A percentile compares a stretch with the other conserved stretches of the same genome.
These are phyloP conservation scores for Lampropteryx suffumata DNA, from an alignment of 2,888 invertebrate species.

Conservation along the genomic window DNA sequence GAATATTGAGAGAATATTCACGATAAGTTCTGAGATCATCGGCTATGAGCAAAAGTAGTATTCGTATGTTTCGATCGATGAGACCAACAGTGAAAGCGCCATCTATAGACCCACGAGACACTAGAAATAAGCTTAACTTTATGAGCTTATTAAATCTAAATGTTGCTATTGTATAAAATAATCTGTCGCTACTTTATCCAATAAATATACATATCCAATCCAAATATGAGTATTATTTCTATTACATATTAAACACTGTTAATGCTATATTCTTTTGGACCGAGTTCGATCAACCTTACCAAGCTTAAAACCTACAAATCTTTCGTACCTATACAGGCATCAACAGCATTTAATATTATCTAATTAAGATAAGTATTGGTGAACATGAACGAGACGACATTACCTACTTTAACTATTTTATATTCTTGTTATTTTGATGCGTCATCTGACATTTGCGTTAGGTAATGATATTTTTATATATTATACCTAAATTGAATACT, in stretches of 20 bases:
- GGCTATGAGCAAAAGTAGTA: constrained; percentile 17
- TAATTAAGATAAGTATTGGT: constrained; percentile 14
- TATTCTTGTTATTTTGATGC: neutral
- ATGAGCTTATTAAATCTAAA: constrained; percentile 29
- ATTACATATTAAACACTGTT: constrained; percentile 34
- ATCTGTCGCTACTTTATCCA: constrained; percentile 55
- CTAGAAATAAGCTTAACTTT: constrained; percentile 42
- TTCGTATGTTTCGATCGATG: constrained; percentile 32
- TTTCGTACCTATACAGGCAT: constrained; percentile 12
- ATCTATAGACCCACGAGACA: constrained; percentile 51
- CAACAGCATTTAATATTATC: constrained; percentile 22
- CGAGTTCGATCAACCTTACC: neutral
- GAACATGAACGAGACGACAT: constrained; percentile 11
- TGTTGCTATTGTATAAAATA: constrained; percentile 73
- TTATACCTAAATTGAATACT: no score
- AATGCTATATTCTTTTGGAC: constrained; percentile 20
- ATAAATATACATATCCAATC: constrained; percentile 54
- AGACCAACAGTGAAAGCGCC: constrained; percentile 49
- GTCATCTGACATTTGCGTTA: neutral
- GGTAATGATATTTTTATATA: no score
- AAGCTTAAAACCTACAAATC: neutral
- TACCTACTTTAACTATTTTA: no score
- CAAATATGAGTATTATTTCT: constrained; percentile 58
- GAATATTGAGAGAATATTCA: constrained; percentile 33
- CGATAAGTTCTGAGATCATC: constrained; percentile 12